Percentiles rank a stretch among this genome's conserved stretches.
These are phyloP conservation scores for Ochotona curzoniae DNA, from an alignment of 2,113 vertebrate species.

Conservation along the genomic window DNA sequence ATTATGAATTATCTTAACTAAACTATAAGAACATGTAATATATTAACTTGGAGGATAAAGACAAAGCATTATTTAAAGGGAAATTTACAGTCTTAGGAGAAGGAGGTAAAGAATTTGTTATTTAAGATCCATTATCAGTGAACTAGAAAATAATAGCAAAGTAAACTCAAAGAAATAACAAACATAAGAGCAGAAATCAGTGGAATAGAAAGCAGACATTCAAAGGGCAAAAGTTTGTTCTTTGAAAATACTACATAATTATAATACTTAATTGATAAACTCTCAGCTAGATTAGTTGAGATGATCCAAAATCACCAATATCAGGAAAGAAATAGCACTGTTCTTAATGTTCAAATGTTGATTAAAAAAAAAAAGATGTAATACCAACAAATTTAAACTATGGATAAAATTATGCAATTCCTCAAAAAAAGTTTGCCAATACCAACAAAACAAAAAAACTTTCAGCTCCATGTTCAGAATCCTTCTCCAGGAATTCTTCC, in stretches of 20 bases:
- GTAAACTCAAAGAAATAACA: constrained; percentile 25
- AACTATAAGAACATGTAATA: neutral
- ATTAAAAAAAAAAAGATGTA: neutral
- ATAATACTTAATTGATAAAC: neutral
- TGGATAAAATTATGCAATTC: neutral
- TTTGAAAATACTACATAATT: neutral
- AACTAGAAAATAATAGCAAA: constrained; percentile 6
- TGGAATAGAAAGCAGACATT: neutral
- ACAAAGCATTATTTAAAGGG: neutral
- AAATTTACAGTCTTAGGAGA: neutral
- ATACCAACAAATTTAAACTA: constrained; percentile 7
- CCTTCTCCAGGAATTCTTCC: neutral
- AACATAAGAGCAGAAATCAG: neutral
- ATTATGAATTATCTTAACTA: constrained; percentile 42
- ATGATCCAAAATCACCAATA: neutral
- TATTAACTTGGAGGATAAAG: neutral
- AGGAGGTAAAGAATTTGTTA: neutral
- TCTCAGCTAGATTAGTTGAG: neutral
- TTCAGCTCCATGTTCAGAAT: neutral
- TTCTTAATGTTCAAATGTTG: too few species aligned
- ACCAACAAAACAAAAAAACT: neutral
- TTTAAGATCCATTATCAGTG: neutral
- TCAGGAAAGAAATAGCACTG: neutral
- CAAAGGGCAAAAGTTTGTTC: neutral
- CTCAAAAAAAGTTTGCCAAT: constrained; percentile 8